phyloP scores from a whole-genome alignment of 2,113 vertebrate species.

The Serilophus lunatus region DNA sequence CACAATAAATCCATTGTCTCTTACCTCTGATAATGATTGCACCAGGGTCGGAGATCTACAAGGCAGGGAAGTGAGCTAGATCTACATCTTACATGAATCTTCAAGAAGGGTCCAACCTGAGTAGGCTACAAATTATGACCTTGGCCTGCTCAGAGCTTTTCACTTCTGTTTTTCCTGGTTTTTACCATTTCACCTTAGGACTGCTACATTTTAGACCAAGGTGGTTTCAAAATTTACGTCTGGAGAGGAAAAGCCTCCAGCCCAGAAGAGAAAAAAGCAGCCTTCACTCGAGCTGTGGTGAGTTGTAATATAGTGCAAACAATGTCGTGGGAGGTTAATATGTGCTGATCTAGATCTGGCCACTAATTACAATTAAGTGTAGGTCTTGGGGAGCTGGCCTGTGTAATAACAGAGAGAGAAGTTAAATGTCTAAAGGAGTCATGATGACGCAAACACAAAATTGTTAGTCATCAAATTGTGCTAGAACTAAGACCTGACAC shows the following conservation, averaged over 20 bases:
- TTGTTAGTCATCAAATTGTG: not conserved
- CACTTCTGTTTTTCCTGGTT: not conserved
- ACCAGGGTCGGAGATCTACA: not conserved
- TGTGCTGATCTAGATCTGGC: not conserved
- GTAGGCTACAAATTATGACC: not conserved
- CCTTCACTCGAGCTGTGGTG: conserved; percentile 85
- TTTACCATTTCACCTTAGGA: conserved; percentile 70
- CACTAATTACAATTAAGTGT: conserved; percentile 9
- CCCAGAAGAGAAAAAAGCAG: conserved; percentile 76
- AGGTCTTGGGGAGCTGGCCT: not conserved
- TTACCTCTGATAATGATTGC: not conserved
- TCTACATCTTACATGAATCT: not conserved
- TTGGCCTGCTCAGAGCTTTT: not conserved
- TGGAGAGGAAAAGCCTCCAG: conserved; percentile 88
- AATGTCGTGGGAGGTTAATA: not conserved
- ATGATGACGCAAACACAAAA: not conserved
- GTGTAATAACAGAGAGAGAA: not conserved
- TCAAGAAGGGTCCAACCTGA: not conserved
- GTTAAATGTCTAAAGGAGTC: not conserved
- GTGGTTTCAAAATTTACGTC: conserved; percentile 81
- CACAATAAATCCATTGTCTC: not conserved
- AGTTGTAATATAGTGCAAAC: conserved; percentile 19
- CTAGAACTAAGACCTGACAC: not conserved
- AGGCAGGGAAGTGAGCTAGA: not conserved
- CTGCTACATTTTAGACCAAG: conserved; percentile 86